A percentile compares a stretch with the other conserved stretches of the same genome.
These are phyloP conservation scores for Gambelia wislizenii DNA, from an alignment of 2,797 vertebrate species.

Conservation along the genomic window DNA sequence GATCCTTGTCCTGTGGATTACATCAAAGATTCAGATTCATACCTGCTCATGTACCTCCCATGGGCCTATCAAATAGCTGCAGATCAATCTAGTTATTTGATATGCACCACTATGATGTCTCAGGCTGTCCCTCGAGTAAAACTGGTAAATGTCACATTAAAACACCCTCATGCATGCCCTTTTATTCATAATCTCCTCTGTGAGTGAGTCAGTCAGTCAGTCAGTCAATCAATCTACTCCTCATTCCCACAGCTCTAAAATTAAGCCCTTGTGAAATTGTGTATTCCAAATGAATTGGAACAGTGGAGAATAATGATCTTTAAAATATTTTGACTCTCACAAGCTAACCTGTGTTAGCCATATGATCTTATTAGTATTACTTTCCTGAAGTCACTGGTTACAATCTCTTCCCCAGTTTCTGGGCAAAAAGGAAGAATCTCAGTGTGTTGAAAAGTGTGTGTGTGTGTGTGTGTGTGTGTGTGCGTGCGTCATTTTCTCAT, in stretches of 20 bases:
- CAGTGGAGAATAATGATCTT: not conserved
- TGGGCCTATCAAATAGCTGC: no score
- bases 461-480: no score
- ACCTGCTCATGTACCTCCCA: not conserved
- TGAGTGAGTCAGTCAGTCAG: not conserved
- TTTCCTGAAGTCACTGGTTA: not conserved
- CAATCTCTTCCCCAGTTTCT: not conserved
- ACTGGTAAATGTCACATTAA: not conserved
- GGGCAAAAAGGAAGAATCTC: no score
- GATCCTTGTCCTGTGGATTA: no score
- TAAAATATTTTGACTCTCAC: not conserved
- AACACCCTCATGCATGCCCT: not conserved
- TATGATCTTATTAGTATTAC: not conserved
- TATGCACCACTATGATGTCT: not conserved
- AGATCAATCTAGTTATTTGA: not conserved
- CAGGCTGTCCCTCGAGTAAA: not conserved
- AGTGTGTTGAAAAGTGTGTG: no score
- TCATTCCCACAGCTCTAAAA: not conserved
- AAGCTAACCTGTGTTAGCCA: not conserved
- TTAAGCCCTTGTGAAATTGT: not conserved
- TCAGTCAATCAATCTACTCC: not conserved
- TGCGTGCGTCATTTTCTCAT: no score
- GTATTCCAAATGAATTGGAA: not conserved
- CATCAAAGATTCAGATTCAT: not conserved
- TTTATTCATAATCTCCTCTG: not conserved